Percentiles rank a stretch among this genome's conserved stretches.
Evolutionary conservation across 2,797 vertebrate species (phyloP).

Genomic region (Myripristis jacobus): DNA sequence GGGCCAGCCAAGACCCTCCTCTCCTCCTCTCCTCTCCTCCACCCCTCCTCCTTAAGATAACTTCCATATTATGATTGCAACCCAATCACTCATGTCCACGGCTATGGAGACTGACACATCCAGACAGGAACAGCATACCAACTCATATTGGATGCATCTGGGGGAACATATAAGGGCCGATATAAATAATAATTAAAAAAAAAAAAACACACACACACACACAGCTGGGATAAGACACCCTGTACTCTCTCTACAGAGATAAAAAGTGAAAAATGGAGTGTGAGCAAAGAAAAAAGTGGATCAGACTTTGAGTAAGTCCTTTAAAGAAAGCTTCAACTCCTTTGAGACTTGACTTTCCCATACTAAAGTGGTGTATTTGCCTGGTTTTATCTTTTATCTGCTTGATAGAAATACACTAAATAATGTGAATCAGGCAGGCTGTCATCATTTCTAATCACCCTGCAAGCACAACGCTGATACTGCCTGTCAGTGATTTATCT

Average conservation of each 20-base stretch:
- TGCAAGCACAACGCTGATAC: not conserved
- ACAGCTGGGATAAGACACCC: not conserved
- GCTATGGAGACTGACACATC: conserved; percentile 40
- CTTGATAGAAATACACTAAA: not conserved
- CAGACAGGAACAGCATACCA: conserved; percentile 36
- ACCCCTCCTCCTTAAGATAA: conserved; percentile 33
- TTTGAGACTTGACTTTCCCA: not conserved
- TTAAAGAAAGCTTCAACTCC: not conserved
- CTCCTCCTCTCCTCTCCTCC: conserved; percentile 17
- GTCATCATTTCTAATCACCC: not conserved
- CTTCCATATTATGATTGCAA: conserved; percentile 31
- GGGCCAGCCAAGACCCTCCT: conserved; percentile 8
- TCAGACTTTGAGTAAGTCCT: not conserved
- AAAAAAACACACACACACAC: too few species aligned
- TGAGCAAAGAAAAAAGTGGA: conserved; percentile 18
- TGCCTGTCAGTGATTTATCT: not conserved
- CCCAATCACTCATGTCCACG: conserved; percentile 39
- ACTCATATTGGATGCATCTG: conserved; percentile 37
- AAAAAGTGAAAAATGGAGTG: conserved; percentile 41
- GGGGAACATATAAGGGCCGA: conserved; percentile 42
- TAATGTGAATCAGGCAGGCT: not conserved
- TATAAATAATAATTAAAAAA: conserved; percentile 24
- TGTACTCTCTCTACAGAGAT: conserved; percentile 34
- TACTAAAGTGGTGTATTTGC: not conserved
- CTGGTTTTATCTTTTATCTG: not conserved